Evolutionary conservation across 2,113 vertebrate genomes (phyloP), one percentile per base, ranked within the genome.

Genomic region (Tympanuchus pallidicinctus): DNA sequence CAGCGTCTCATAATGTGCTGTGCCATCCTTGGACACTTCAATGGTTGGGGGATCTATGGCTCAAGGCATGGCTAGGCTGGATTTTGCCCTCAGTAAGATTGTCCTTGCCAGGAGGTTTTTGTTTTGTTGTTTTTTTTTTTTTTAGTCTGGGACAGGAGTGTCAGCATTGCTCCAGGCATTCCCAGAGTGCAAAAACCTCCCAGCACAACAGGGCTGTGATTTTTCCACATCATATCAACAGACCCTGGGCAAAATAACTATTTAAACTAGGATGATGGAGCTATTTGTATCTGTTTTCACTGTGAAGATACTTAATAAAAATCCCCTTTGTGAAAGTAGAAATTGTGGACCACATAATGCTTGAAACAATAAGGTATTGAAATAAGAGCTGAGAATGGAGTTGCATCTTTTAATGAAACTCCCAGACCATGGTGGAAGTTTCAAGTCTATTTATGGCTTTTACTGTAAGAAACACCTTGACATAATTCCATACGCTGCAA

Each of bases 241-340:
- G 81, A 32, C 34, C 19, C 21, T 86, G 85, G 72, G 86, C 67
- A 91, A 95, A 93, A 60, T 73, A 94, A 59, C 50, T 86, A 82
- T 93, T 81, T 88, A 90, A 82, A 95, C 89, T 93, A 42, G 80
- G 79, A 92, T 92, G 90, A 89, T 60, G 64, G 77, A 93, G 64
- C 74, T 84, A 85, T 94, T 82, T 94, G 22, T n/a, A 81, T 82
- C 32, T 47, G 10, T 87, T 95, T 93, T 95, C 69, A 86, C 73
- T 95, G 65, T 67, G 48, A 74, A 75, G 24, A 25, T 25, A 63
- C 64, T 88, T 86, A 69, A 91, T 76, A 69, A 95, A 95, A 85
- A 89, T 50, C 54, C 38, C 82, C 72, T 59, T 10, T 79, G 30
- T 65, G 61, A 79, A 77, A 88, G 69, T 20, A 95, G n/a, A 84